phyloP scores from a whole-genome alignment of 1,140 invertebrate genomes.

The Tachypleus tridentatus region DNA sequence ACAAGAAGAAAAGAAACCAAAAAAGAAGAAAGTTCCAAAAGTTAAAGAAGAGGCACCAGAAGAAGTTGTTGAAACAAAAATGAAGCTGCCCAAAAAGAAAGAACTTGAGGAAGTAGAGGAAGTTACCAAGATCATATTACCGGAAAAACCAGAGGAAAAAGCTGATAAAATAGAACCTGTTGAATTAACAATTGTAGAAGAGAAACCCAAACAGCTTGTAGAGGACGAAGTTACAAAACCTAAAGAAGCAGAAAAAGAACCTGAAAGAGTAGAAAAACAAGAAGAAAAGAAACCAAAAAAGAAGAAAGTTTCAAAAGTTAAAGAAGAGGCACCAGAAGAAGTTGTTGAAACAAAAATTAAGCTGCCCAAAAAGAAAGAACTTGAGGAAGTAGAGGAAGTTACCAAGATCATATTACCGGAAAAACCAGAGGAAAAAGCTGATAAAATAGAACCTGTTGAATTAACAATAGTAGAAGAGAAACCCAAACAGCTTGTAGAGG shows the following conservation, averaged over 20 bases:
- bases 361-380: conserved; percentile 26
- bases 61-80: conserved; percentile 4
- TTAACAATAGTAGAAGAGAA: no score
- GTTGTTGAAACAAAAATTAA: not conserved
- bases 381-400: conserved; percentile 32
- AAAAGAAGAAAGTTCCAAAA: conserved; percentile 28
- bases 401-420: not conserved
- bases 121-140: conserved; percentile 14
- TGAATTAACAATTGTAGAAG: no score
- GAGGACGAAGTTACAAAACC: no score
- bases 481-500: no score
- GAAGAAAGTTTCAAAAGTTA: conserved; percentile 29
- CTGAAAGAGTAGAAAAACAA: conserved; percentile 14
- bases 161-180: not conserved
- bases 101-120: conserved; percentile 32
- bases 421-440: not conserved
- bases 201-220: no score
- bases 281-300: conserved; percentile 18
- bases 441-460: not conserved
- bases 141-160: not conserved
- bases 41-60: conserved; percentile 15
- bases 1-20: conserved; percentile 19
- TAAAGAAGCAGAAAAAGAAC: no score
- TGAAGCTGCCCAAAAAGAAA: conserved; percentile 22
- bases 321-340: conserved; percentile 16